Conservation (phyloP, 2,888 invertebrate genomes). For the Andricus curvator region DNA sequence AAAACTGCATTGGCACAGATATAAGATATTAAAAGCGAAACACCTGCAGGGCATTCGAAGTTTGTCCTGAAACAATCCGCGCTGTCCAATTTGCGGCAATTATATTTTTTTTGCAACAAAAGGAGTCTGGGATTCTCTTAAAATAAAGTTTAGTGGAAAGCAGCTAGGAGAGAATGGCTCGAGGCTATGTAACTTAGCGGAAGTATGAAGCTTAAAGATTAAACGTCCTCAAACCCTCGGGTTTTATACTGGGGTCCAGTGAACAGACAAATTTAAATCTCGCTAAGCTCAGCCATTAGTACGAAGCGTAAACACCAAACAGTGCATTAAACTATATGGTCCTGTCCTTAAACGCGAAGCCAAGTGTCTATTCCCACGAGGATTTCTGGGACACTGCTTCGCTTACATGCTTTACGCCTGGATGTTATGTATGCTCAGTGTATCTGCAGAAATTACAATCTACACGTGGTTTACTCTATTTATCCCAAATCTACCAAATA, state of each 20-base stretch:
- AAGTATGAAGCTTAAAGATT: slow-evolving; percentile 70
- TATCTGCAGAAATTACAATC: slow-evolving; percentile 5
- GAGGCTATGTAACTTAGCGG: slow-evolving; percentile 66
- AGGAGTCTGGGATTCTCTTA: not conserved
- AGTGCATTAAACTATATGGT: slow-evolving; percentile 73
- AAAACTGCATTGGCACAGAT: not conserved
- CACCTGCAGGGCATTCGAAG: slow-evolving; percentile 16
- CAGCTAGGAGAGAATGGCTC: slow-evolving; percentile 55
- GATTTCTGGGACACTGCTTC: slow-evolving; percentile 64
- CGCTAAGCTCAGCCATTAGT: slow-evolving; percentile 77
- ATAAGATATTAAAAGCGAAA: slow-evolving; percentile 11
- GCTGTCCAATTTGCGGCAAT: slow-evolving; percentile 28
- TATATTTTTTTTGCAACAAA: slow-evolving; percentile 14
- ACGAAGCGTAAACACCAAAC: slow-evolving; percentile 77
- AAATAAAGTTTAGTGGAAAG: slow-evolving; percentile 50
- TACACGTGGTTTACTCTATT: slow-evolving; percentile 17
- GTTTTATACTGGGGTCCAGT: slow-evolving; percentile 55
- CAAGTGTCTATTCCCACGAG: slow-evolving; percentile 77
- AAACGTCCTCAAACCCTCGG: slow-evolving; percentile 64
- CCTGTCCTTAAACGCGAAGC: slow-evolving; percentile 70
- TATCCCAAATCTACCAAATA: not conserved
- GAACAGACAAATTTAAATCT: slow-evolving; percentile 77
- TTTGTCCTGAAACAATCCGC: slow-evolving; percentile 12
- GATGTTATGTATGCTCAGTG: slow-evolving; percentile 17
- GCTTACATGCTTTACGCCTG: slow-evolving; percentile 37